Evolutionary conservation across 2,797 vertebrate genomes (phyloP).

Genomic region (Ceryle rudis): DNA sequence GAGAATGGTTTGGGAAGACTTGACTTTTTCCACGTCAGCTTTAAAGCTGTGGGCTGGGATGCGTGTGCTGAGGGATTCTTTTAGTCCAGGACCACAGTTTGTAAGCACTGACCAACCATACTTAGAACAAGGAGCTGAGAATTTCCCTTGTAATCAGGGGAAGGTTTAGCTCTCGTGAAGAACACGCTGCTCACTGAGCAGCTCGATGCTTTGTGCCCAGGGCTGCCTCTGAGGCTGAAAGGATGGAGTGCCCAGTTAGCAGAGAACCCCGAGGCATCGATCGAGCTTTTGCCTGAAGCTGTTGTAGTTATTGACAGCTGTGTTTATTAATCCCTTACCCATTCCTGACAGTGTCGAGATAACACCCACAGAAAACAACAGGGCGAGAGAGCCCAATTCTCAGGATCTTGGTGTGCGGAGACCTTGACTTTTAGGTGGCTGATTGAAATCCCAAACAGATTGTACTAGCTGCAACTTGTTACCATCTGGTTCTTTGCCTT

Average conservation of each 20-base stretch:
- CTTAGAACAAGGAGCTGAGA: not conserved
- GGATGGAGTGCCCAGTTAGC: not conserved
- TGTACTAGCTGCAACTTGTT: slow-evolving; percentile 30
- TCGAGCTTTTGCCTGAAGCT: not conserved
- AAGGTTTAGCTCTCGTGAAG: not conserved
- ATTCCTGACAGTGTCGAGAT: accelerated
- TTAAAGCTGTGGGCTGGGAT: not conserved
- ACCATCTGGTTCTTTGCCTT: slow-evolving; percentile 44
- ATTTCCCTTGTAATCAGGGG: not conserved
- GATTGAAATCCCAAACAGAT: slow-evolving; percentile 11
- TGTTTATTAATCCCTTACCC: not conserved
- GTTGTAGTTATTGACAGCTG: not conserved
- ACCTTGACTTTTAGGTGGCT: slow-evolving; percentile 20
- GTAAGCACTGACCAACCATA: accelerated
- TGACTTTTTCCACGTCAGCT: not conserved
- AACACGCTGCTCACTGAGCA: not conserved
- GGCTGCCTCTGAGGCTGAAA: not conserved
- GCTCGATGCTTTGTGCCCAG: accelerated
- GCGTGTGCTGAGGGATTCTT: not conserved
- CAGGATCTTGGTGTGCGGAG: not conserved
- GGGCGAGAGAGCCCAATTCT: not conserved
- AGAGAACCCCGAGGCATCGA: not conserved
- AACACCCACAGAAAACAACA: not conserved
- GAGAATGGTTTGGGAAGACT: not conserved
- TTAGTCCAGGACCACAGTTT: not conserved